Base-by-base conservation (phyloP, 2,797 vertebrate species). In the Coreius guichenoti region DNA sequence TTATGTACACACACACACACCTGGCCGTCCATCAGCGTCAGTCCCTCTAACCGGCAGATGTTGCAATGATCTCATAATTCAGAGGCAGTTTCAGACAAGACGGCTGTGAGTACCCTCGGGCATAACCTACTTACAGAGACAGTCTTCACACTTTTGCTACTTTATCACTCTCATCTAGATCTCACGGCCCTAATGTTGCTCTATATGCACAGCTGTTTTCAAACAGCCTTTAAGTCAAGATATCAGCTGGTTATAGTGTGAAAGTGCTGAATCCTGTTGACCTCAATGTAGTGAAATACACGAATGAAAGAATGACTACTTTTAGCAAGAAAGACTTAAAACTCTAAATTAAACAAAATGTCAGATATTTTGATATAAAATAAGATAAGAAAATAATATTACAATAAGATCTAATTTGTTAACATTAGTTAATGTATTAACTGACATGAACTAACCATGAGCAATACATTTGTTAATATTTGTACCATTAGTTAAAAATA, bases 1-100 rank as follows among this genome's bases (percentile, higher is more conserved):
- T 75, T 47, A 81, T 89, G 86, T 84, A 86, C 78, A 85, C 87
- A 76, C 83, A 76, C 83, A 86, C 89, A 90, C 94, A 95, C 94
- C 94, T 94, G 94, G 94, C 92, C 91, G 93, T 94, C 93, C 92
- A 93, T 96, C 95, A 95, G 89, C 92, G 91, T 92, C 93, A 89
- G 88, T 90, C 91, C 90, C 89, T 89, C 90, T 90, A 87, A 92
- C 93, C 91, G 92, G 92, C 94, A 95, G 94, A 94, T 95, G 95
- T 93, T 95, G 90, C 90, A 92, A 91, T 92, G 90, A 92, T 89
- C 91, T 94, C 92, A 94, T 94, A 93, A 94, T 94, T 95, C 93
- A 92, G 90, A 93, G 92, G 91, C 92, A 93, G 91, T 94, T 95
- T 92, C 89, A 94, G 92, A 92, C 90, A 92, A 91, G 93, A 93